phyloP scores from a whole-genome alignment of 2,888 invertebrate genomes.

The Steromphala cineraria region DNA sequence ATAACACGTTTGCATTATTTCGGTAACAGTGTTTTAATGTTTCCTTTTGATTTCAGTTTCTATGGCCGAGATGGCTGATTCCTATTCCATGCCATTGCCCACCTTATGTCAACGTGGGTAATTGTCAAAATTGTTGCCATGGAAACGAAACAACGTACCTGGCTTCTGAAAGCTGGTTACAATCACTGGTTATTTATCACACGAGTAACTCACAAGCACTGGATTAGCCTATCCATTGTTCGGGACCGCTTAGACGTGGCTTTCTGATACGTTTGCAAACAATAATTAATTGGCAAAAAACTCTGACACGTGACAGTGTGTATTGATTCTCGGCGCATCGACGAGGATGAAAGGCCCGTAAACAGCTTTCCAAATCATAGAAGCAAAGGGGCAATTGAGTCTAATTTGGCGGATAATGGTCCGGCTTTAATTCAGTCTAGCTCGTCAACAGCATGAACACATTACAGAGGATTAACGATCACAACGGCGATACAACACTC shows the following conservation, averaged over 20 bases:
- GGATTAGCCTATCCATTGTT: conserved; percentile 5
- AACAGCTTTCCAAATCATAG: conserved; percentile 11
- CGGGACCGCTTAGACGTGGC: background rate
- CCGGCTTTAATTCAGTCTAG: background rate
- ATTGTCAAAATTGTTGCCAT: conserved; percentile 17
- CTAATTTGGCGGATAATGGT: conserved; percentile 12
- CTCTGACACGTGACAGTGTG: background rate
- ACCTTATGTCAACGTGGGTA: background rate
- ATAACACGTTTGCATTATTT: background rate
- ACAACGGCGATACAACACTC: conserved; percentile 1
- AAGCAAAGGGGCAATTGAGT: conserved; percentile 13
- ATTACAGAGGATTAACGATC: conserved; percentile 1
- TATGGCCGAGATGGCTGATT: background rate
- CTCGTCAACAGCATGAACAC: background rate
- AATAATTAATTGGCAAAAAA: conserved; percentile 23
- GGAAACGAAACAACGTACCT: conserved; percentile 8
- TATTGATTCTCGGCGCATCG: background rate
- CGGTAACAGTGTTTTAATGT: background rate
- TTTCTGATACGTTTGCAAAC: conserved; percentile 25
- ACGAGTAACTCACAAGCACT: conserved; percentile 11
- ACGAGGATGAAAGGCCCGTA: conserved; percentile 10
- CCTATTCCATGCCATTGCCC: background rate
- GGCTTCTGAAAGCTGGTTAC: background rate
- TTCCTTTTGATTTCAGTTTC: conserved; percentile 1
- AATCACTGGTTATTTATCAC: conserved; percentile 13